These are phyloP conservation scores for Heliopora coerulea DNA, from an alignment of 92 coral and sea anemone species.

Conservation along the genomic window DNA sequence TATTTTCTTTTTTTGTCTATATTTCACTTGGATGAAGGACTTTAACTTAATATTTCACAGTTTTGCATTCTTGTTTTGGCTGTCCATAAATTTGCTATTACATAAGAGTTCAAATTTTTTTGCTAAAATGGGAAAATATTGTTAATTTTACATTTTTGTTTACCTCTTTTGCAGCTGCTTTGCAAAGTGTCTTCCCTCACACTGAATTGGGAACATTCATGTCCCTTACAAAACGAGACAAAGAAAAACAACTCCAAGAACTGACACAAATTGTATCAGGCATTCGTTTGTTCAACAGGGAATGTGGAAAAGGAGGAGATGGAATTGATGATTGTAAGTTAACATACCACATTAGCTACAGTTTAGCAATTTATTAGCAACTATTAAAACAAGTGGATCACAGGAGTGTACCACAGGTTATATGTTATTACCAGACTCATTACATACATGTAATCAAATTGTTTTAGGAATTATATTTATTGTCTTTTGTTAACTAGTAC, in stretches of 20 bases:
- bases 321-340: constrained; percentile 98
- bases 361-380: too few species aligned
- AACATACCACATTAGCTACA: too few species aligned
- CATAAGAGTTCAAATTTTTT: too few species aligned
- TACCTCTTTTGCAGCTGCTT: constrained; percentile 66
- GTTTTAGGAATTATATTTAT: not conserved
- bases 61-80: too few species aligned
- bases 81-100: too few species aligned
- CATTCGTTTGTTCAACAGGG: constrained; percentile 89
- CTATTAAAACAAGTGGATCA: too few species aligned
- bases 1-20: too few species aligned
- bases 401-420: too few species aligned
- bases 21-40: too few species aligned
- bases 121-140: too few species aligned
- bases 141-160: not conserved
- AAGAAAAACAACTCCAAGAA: constrained; percentile 91
- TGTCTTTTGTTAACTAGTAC: constrained; percentile 55
- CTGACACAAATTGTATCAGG: constrained; percentile 95
- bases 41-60: too few species aligned
- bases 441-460: not conserved
- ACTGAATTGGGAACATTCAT: constrained; percentile 98
- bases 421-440: too few species aligned
- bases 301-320: constrained; percentile 99
- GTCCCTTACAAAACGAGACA: constrained; percentile 96
- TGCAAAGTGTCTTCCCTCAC: constrained; percentile 98